Conservation (phyloP, 2,888 invertebrate genomes). For the Yponomeuta sedellus region DNA sequence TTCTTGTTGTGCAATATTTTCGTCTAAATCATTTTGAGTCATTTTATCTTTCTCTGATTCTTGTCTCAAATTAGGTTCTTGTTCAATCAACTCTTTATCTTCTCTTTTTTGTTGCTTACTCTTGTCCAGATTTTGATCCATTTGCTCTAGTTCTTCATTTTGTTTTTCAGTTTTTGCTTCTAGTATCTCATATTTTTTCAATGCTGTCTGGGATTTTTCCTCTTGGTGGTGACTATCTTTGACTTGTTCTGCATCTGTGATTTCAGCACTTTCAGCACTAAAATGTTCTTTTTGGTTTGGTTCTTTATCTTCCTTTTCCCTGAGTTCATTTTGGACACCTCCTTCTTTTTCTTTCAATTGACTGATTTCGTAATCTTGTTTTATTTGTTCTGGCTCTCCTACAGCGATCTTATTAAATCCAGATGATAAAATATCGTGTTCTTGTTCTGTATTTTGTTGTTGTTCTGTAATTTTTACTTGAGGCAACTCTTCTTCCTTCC, state of each 20-base stretch:
- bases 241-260: too few species aligned
- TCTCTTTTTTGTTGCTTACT: constrained; percentile 19
- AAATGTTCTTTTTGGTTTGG: constrained; percentile 8
- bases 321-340: too few species aligned
- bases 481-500: neutral
- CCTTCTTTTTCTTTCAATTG: constrained; percentile 11
- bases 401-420: neutral
- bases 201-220: constrained; percentile 41
- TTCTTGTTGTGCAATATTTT: constrained; percentile 24
- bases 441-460: neutral
- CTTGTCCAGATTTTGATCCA: neutral
- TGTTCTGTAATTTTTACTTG: neutral
- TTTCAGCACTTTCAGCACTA: neutral
- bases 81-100: constrained; percentile 23
- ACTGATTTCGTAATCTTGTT: constrained; percentile 17
- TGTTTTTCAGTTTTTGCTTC: constrained; percentile 23
- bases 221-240: constrained; percentile 30
- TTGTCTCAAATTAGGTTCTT: constrained; percentile 22
- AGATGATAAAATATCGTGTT: neutral
- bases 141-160: constrained; percentile 7
- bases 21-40: constrained; percentile 14
- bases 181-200: constrained; percentile 44
- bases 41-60: constrained; percentile 21
- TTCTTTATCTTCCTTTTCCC: neutral
- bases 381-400: neutral